These are phyloP conservation scores for Sapajus apella DNA, from an alignment of 2,113 vertebrate species.

Conservation along the genomic window DNA sequence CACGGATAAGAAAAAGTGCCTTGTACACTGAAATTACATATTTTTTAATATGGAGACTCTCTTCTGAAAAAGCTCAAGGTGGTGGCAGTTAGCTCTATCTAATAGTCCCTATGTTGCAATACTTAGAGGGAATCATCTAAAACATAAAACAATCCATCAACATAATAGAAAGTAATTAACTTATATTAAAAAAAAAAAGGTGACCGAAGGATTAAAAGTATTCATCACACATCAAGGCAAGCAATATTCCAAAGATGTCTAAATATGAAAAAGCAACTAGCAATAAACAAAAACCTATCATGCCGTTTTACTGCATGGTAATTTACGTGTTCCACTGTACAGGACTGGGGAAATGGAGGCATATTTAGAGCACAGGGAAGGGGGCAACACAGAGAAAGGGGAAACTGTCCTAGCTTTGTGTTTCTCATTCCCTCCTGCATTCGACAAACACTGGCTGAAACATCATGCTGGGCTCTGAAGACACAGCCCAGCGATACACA, in stretches of 20 bases:
- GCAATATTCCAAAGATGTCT: constrained; percentile 68
- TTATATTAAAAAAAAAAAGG: constrained; percentile 65
- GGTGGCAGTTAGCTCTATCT: constrained; percentile 62
- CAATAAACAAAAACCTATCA: constrained; percentile 53
- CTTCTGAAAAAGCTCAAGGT: constrained; percentile 68
- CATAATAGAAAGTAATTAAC: constrained; percentile 80
- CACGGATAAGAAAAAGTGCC: constrained; percentile 38
- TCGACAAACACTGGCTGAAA: neutral
- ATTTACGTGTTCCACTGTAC: neutral
- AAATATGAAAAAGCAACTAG: constrained; percentile 65
- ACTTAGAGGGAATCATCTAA: constrained; percentile 71
- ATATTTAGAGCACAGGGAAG: constrained; percentile 15
- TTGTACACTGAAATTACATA: constrained; percentile 68
- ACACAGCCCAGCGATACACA: constrained; percentile 9
- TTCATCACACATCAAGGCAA: constrained; percentile 73
- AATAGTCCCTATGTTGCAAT: constrained; percentile 66
- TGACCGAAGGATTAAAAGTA: constrained; percentile 77
- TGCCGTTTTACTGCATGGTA: constrained; percentile 48
- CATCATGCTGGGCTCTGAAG: neutral
- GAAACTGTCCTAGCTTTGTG: neutral
- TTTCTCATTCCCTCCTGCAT: neutral
- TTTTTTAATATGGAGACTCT: constrained; percentile 71
- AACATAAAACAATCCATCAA: constrained; percentile 78
- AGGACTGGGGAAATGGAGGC: neutral
- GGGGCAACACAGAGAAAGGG: neutral